These are phyloP conservation scores for Neopelma chrysocephalum DNA, from an alignment of 2,797 vertebrate species.

Conservation along the genomic window DNA sequence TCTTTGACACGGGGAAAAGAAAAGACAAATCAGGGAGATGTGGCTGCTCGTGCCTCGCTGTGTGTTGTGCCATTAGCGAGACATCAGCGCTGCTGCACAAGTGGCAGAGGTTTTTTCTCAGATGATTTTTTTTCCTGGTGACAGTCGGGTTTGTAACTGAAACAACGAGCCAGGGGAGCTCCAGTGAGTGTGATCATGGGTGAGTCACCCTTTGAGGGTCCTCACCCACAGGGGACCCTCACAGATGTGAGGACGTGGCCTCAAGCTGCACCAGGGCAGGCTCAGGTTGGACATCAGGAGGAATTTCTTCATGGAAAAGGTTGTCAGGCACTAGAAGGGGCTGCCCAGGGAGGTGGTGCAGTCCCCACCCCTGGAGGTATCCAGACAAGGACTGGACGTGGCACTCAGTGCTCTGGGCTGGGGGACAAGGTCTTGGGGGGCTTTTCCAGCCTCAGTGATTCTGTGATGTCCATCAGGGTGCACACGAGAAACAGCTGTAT, in stretches of 20 bases:
- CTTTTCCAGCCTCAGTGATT: not conserved
- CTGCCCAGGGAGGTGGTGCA: not conserved
- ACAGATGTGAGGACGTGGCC: not conserved
- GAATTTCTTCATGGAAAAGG: not conserved
- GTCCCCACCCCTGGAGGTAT: not conserved
- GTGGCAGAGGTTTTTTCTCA: not conserved
- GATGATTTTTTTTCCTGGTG: not conserved
- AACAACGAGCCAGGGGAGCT: not conserved
- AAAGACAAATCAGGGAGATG: not conserved
- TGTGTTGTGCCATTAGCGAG: not conserved
- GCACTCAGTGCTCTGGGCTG: not conserved
- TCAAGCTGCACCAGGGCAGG: not conserved
- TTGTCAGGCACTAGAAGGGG: not conserved
- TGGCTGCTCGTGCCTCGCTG: not conserved
- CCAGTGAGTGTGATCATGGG: not conserved
- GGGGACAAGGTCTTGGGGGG: not conserved
- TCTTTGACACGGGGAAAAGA: not conserved
- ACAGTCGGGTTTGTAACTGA: not conserved
- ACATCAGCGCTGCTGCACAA: not conserved
- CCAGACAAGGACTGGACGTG: accelerated
- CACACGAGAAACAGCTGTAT: accelerated
- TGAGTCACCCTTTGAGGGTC: not conserved
- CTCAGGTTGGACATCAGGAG: not conserved
- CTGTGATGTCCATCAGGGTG: not conserved
- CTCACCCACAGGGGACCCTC: not conserved